Evolutionary conservation across 2,888 invertebrate genomes (phyloP).

Genomic region (Hydrotaea cyrtoneurina): DNA sequence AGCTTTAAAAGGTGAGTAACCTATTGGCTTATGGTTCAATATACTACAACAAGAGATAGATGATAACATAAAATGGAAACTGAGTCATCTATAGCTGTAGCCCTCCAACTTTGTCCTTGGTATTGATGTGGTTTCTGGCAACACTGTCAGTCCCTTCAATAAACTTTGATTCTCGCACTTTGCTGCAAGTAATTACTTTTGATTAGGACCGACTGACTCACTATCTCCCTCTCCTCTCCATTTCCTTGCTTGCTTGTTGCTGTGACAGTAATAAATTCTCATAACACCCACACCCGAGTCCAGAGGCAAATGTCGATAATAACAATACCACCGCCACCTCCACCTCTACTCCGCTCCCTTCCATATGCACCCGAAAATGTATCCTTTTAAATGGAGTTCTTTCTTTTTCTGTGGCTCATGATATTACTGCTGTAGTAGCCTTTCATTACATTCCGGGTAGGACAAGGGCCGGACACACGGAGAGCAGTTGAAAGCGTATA

Average conservation of each 20-base stretch:
- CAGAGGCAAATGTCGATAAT: not conserved
- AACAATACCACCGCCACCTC: not conserved
- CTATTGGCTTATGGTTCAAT: too few species aligned
- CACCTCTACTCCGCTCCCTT: not conserved
- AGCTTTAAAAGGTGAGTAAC: too few species aligned
- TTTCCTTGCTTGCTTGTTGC: not conserved
- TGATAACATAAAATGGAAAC: too few species aligned
- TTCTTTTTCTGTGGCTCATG: not conserved
- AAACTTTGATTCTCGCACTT: constrained; percentile 18
- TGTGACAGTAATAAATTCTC: constrained; percentile 10
- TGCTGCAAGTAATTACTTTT: constrained; percentile 5
- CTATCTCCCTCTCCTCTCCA: not conserved
- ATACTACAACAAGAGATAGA: too few species aligned
- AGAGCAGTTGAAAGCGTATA: not conserved
- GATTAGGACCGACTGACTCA: not conserved
- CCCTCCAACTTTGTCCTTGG: too few species aligned
- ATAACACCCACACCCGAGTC: not conserved
- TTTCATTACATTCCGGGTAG: not conserved
- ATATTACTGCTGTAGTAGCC: not conserved
- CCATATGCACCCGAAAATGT: not conserved
- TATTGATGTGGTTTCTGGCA: not conserved
- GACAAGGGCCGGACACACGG: not conserved
- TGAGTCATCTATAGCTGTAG: too few species aligned
- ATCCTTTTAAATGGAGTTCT: constrained; percentile 12
- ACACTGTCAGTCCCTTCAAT: not conserved